A percentile compares a stretch with the other conserved stretches of the same genome.
Evolutionary conservation across 2,113 vertebrate species (phyloP).

Genomic region (Nanorana parkeri): DNA sequence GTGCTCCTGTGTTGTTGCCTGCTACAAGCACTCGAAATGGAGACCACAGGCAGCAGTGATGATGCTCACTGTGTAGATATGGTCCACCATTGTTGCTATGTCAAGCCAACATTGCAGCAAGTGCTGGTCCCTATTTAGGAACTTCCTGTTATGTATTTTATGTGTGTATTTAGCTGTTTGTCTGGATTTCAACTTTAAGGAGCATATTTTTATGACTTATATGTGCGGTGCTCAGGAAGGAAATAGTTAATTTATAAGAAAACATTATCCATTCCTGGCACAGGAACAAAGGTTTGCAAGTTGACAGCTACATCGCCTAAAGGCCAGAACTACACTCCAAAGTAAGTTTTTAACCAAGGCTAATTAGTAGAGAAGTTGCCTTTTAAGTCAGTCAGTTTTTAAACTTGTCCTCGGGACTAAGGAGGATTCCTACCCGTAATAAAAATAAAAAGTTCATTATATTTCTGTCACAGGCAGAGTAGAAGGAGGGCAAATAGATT

Average conservation of each 20-base stretch:
- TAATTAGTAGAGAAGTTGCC: slow-evolving; percentile 36
- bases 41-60: too few species aligned
- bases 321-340: slow-evolving; percentile 26
- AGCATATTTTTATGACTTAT: too few species aligned
- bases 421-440: background rate
- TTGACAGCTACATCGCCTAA: slow-evolving; percentile 50
- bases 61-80: too few species aligned
- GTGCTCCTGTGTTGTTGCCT: too few species aligned
- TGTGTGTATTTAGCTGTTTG: too few species aligned
- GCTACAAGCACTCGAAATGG: too few species aligned
- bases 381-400: slow-evolving; percentile 29
- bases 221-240: too few species aligned
- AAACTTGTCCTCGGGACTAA: slow-evolving; percentile 4
- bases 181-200: too few species aligned
- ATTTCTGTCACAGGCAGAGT: background rate
- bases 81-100: too few species aligned
- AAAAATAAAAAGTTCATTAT: slow-evolving; percentile 27
- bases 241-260: slow-evolving; percentile 13
- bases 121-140: too few species aligned
- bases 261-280: slow-evolving; percentile 33
- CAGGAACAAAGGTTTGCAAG: slow-evolving; percentile 8
- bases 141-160: too few species aligned
- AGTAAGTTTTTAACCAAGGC: slow-evolving; percentile 23
- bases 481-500: background rate
- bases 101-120: too few species aligned